Evolutionary conservation across 2,113 vertebrate species (phyloP).

Genomic region (Crotophaga sulcirostris): DNA sequence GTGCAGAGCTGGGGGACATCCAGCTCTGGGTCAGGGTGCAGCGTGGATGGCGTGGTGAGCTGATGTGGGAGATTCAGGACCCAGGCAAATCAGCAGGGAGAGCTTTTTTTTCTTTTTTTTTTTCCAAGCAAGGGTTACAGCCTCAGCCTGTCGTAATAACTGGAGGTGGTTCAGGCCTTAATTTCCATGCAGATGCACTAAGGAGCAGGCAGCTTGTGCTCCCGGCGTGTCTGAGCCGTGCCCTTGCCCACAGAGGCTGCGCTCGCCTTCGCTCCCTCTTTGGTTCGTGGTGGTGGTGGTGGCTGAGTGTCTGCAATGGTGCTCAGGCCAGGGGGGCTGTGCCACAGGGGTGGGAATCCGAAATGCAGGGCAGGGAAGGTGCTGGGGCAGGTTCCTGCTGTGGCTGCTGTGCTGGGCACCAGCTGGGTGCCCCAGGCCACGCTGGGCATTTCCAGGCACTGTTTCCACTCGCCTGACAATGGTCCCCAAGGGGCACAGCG

Average conservation of each 20-base stretch:
- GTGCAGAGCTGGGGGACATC: not conserved
- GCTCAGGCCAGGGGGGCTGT: not conserved
- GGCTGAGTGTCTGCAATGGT: accelerated
- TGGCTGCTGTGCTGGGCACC: not conserved
- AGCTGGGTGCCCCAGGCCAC: not conserved
- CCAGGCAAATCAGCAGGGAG: not conserved
- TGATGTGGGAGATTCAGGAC: not conserved
- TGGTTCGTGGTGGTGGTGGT: accelerated
- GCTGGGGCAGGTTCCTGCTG: not conserved
- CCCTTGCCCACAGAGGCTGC: not conserved
- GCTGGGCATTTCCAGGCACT: not conserved
- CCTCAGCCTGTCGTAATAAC: conserved; percentile 1
- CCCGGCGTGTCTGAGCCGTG: not conserved
- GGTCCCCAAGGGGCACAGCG: accelerated
- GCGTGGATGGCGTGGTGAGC: not conserved
- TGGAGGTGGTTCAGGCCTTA: conserved; percentile 51
- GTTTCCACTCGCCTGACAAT: not conserved
- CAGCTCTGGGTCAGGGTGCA: no score
- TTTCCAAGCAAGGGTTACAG: conserved; percentile 13
- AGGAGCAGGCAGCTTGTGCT: not conserved
- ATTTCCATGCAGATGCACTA: conserved; percentile 39
- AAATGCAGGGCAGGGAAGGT: not conserved
- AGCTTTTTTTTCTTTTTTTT: not conserved
- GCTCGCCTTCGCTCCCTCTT: not conserved
- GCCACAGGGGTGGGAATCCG: not conserved